Conservation (phyloP, 2,888 invertebrate species). For the Drosophila cognata region DNA sequence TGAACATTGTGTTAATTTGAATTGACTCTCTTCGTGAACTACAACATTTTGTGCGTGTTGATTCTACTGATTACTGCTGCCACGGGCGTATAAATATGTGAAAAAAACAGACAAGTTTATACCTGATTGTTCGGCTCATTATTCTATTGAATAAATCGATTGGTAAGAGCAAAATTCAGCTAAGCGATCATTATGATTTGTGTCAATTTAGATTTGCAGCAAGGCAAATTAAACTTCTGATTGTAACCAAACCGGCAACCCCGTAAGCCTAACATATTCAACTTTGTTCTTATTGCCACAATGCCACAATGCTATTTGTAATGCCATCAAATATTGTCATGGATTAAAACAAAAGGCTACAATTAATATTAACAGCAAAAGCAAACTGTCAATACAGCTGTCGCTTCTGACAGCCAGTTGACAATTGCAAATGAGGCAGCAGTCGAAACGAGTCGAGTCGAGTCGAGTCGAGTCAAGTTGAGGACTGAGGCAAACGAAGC, state of each 20-base stretch:
- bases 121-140: background rate
- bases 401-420: slow-evolving; percentile 68
- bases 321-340: slow-evolving; percentile 34
- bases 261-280: too few relatives aligned
- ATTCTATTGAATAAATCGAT: background rate
- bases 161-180: background rate
- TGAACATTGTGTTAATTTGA: background rate
- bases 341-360: slow-evolving; percentile 45
- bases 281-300: background rate
- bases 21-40: background rate
- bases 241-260: too few relatives aligned
- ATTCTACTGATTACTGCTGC: background rate
- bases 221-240: background rate
- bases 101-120: background rate
- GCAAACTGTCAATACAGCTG: slow-evolving; percentile 74
- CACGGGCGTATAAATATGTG: background rate
- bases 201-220: background rate
- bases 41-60: background rate
- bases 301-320: slow-evolving; percentile 17
- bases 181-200: background rate
- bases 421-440: slow-evolving; percentile 70
- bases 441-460: background rate
- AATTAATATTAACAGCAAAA: slow-evolving; percentile 72
- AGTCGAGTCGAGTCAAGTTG: slow-evolving; percentile 5
- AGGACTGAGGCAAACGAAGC: slow-evolving; percentile 55